Conservation (phyloP, 2,113 vertebrate genomes). For the Onychostruthus taczanowskii region DNA sequence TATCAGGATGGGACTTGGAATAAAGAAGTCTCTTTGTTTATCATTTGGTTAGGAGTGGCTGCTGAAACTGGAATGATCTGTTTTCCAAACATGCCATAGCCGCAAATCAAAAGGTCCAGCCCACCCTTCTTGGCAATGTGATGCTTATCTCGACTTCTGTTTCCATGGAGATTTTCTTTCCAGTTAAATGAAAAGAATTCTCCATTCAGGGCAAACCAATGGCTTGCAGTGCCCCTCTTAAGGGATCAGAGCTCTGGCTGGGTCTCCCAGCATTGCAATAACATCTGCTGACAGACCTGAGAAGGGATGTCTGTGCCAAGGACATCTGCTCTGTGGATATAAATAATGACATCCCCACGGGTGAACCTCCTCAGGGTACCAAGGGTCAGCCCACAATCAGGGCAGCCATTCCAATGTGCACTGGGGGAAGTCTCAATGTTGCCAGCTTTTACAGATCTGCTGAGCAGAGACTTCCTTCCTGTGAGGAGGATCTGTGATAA, state of each 20-base stretch:
- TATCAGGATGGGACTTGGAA: not conserved
- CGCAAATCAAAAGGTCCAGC: accelerated
- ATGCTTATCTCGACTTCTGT: not conserved
- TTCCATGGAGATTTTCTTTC: slow-evolving; percentile 20
- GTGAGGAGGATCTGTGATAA: not conserved
- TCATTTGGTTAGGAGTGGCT: not conserved
- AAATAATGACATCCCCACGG: not conserved
- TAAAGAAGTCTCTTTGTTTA: not conserved
- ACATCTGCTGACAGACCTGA: not conserved
- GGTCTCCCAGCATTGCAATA: not conserved
- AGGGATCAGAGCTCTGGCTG: not conserved
- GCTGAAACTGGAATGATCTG: not conserved
- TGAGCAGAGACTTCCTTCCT: not conserved
- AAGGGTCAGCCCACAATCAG: not conserved
- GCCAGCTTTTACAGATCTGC: not conserved
- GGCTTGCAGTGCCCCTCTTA: accelerated
- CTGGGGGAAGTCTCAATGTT: accelerated
- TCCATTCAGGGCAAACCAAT: not conserved
- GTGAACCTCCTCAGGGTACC: not conserved
- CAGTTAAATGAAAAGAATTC: not conserved
- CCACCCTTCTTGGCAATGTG: not conserved
- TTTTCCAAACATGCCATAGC: not conserved
- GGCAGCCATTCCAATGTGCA: not conserved
- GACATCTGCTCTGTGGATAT: not conserved
- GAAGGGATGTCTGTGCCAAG: not conserved